Conservation (phyloP, 1,140 invertebrate genomes). For the Hylaeus volcanicus region DNA sequence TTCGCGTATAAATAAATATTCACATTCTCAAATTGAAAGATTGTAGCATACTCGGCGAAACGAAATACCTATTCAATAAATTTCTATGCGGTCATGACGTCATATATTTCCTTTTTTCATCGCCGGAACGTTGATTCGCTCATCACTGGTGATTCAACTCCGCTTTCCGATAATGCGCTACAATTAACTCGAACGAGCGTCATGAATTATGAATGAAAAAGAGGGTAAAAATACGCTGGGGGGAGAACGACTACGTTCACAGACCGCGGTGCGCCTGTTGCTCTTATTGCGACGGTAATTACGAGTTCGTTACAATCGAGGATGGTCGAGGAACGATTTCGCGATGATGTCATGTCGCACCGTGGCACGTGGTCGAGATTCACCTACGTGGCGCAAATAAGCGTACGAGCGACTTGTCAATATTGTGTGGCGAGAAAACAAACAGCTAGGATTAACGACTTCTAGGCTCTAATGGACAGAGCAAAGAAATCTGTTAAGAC, state of each 20-base stretch:
- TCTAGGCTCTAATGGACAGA: constrained; percentile 22
- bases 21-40: too few species aligned
- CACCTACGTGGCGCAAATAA: constrained; percentile 1
- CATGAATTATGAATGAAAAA: constrained; percentile 20
- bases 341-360: constrained; percentile 33
- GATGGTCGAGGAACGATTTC: constrained; percentile 26
- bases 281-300: constrained; percentile 54
- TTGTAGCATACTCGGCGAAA: too few species aligned
- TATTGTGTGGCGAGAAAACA: constrained; percentile 28
- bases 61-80: too few species aligned
- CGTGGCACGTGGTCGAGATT: constrained; percentile 35
- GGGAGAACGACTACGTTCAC: constrained; percentile 12
- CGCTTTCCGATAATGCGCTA: not conserved
- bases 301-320: constrained; percentile 37
- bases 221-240: not conserved
- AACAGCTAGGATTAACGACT: constrained; percentile 16
- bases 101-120: not conserved
- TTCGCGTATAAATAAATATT: too few species aligned
- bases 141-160: not conserved
- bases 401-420: constrained; percentile 26
- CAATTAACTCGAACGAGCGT: not conserved
- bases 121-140: not conserved
- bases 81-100: too few species aligned
- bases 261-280: constrained; percentile 20
- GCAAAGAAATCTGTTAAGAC: constrained; percentile 24